Conservation (phyloP, 2,888 invertebrate genomes). For the Pharmacophagus antenor region DNA sequence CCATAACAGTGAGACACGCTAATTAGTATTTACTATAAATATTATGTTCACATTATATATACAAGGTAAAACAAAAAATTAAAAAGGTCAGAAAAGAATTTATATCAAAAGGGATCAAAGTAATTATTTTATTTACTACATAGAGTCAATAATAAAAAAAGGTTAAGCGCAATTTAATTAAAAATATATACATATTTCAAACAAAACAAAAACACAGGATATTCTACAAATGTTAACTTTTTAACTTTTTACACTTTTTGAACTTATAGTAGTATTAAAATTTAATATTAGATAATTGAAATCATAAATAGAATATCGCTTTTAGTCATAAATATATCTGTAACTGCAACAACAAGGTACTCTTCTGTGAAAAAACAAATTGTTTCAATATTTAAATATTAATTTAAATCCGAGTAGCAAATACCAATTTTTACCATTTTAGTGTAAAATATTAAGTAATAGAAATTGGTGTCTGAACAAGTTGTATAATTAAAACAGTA, state of each 20-base stretch:
- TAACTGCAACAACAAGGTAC: not conserved
- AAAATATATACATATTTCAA: not conserved
- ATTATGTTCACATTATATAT: slow-evolving; percentile 25
- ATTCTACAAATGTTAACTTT: not conserved
- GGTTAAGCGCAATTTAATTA: not conserved
- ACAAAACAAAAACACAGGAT: not conserved
- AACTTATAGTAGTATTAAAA: too few species aligned
- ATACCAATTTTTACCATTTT: too few species aligned
- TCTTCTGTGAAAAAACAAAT: not conserved
- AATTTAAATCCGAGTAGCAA: too few species aligned
- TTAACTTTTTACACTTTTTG: not conserved
- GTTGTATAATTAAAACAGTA: too few species aligned
- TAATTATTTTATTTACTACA: slow-evolving; percentile 8
- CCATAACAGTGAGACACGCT: slow-evolving; percentile 8
- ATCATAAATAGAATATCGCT: not conserved
- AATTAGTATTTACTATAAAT: slow-evolving; percentile 25
- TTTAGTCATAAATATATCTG: not conserved
- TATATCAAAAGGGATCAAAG: slow-evolving; percentile 8
- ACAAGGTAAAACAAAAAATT: slow-evolving; percentile 16
- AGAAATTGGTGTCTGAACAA: too few species aligned
- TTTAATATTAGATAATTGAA: too few species aligned
- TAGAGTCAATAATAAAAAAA: slow-evolving; percentile 14
- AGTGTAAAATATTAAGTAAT: too few species aligned
- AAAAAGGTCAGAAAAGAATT: slow-evolving; percentile 7
- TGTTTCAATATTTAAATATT: not conserved